These are phyloP conservation scores for Chlamydotis undulata DNA, from an alignment of 2,113 vertebrate genomes.

Conservation along the genomic window DNA sequence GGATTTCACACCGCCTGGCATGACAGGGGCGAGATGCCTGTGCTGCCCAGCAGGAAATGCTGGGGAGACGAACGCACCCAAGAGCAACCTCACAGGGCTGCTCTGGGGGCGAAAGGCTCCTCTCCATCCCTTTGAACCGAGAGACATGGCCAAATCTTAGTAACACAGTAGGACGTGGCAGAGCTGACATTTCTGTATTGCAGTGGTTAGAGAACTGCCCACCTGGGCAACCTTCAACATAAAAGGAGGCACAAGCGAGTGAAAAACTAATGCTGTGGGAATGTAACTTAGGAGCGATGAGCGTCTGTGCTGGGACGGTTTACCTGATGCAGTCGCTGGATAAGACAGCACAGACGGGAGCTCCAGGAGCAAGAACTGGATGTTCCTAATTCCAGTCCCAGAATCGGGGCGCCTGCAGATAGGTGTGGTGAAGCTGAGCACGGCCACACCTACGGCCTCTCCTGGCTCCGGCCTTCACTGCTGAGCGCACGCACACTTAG, in stretches of 20 bases:
- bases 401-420: constrained; percentile 29
- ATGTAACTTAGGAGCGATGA: neutral
- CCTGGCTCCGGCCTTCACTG: neutral
- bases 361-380: constrained; percentile 57
- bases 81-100: neutral
- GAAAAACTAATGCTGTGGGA: neutral
- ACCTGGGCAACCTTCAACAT: neutral
- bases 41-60: neutral
- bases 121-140: neutral
- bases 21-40: neutral
- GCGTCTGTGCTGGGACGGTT: neutral
- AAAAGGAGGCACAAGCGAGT: neutral
- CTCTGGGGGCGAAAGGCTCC: neutral
- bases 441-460: constrained; percentile 48
- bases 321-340: neutral
- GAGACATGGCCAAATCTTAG: neutral
- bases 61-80: neutral
- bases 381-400: constrained; percentile 62
- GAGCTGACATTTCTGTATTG: neutral
- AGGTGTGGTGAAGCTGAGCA: constrained; percentile 39
- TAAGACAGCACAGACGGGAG: neutral
- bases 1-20: neutral
- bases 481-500: rapidly evolving
- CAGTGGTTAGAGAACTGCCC: neutral
- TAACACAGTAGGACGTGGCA: neutral